Evolutionary conservation across 2,113 vertebrate genomes (phyloP).

Genomic region (Ovis canadensis): DNA sequence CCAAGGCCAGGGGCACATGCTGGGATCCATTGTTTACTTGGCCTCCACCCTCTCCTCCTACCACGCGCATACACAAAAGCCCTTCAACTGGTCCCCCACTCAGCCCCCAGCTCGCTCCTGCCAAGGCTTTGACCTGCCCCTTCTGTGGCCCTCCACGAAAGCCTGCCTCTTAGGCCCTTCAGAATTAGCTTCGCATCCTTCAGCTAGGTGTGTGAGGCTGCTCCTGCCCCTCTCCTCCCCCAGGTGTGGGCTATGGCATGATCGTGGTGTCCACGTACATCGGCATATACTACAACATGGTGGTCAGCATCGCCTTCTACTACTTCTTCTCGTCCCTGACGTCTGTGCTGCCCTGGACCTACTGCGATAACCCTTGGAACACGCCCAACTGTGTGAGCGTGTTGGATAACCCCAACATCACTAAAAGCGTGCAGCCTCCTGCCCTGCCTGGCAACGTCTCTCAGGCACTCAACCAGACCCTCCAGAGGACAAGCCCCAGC

Average conservation of each 20-base stretch:
- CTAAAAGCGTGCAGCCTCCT: slow-evolving; percentile 78
- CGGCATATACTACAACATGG: slow-evolving; percentile 99
- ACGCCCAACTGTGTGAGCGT: slow-evolving; percentile 88
- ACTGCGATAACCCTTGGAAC: slow-evolving; percentile 97
- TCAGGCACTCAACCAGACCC: slow-evolving; percentile 84
- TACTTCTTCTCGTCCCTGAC: slow-evolving; percentile 99
- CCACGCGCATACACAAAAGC: not conserved
- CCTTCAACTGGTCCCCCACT: rapidly evolving
- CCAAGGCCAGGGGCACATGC: not conserved
- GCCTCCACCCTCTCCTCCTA: not conserved
- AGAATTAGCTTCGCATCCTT: not conserved
- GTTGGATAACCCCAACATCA: slow-evolving; percentile 74
- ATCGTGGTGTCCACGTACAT: slow-evolving; percentile 99
- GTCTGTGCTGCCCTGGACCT: slow-evolving; percentile 94
- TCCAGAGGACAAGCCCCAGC: slow-evolving; percentile 95
- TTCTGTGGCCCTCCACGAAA: not conserved
- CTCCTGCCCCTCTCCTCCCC: not conserved
- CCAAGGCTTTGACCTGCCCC: not conserved
- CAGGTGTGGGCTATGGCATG: slow-evolving; percentile 98
- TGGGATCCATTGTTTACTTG: not conserved
- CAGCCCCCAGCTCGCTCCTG: not conserved
- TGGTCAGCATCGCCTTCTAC: slow-evolving; percentile 98
- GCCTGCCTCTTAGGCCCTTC: not conserved
- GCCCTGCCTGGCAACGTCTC: slow-evolving; percentile 79
- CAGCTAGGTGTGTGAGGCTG: not conserved